Evolutionary conservation across 2,888 invertebrate genomes (phyloP).

Genomic region (Pocota personata): DNA sequence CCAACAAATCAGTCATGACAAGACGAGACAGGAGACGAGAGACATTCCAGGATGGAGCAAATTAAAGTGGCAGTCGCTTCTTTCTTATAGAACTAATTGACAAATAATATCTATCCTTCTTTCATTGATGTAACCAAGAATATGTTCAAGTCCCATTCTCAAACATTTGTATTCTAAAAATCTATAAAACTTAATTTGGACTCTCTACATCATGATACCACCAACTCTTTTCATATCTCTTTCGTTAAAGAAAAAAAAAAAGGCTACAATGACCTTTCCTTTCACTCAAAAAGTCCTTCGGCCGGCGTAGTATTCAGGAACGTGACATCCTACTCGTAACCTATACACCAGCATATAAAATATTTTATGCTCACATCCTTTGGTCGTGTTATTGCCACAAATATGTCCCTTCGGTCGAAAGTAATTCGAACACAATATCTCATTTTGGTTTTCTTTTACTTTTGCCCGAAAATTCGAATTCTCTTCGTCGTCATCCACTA

Average conservation of each 20-base stretch:
- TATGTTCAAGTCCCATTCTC: too few species aligned
- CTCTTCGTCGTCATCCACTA: not conserved
- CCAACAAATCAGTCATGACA: too few species aligned
- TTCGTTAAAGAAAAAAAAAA: not conserved
- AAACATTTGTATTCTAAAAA: too few species aligned
- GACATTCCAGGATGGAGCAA: too few species aligned
- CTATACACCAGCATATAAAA: not conserved
- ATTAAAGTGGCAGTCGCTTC: too few species aligned
- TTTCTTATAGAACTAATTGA: too few species aligned
- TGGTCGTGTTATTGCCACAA: not conserved
- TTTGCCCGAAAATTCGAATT: not conserved
- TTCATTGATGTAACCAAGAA: too few species aligned
- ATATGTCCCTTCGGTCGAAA: slow-evolving; percentile 2
- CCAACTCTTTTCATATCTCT: not conserved
- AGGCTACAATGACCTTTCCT: not conserved
- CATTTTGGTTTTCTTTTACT: slow-evolving; percentile 1
- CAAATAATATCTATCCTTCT: too few species aligned
- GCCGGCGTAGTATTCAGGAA: not conserved
- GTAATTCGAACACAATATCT: slow-evolving; percentile 15
- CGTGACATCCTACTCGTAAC: not conserved
- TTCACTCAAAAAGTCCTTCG: not conserved
- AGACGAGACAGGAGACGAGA: too few species aligned
- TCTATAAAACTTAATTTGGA: not conserved
- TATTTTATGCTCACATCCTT: not conserved
- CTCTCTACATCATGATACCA: not conserved